Conservation (phyloP, 2,113 vertebrate species). For the Ellobius talpinus region DNA sequence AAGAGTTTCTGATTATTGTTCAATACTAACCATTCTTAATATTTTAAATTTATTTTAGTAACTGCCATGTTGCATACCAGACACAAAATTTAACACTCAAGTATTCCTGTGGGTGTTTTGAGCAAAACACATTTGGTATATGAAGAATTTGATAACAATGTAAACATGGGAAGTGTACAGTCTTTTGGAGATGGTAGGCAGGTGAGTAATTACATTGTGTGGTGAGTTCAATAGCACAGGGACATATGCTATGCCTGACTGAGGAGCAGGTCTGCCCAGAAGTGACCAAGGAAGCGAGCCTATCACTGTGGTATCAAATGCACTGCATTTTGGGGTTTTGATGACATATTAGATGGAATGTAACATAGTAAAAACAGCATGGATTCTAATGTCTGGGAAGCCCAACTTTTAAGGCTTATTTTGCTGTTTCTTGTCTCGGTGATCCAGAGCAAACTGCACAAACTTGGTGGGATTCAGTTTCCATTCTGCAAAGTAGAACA, state of each 20-base stretch:
- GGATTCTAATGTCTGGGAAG: background rate
- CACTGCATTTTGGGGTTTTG: background rate
- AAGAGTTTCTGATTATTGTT: background rate
- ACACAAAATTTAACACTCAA: background rate
- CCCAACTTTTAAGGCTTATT: background rate
- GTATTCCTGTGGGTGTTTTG: background rate
- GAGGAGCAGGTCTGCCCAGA: background rate
- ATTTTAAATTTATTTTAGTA: background rate
- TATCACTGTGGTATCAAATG: background rate
- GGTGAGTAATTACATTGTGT: background rate
- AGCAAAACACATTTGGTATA: background rate
- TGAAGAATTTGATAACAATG: background rate
- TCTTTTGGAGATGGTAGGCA: background rate
- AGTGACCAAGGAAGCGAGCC: accelerated
- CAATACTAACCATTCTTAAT: background rate
- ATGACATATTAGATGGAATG: background rate
- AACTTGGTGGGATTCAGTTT: background rate
- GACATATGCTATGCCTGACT: background rate
- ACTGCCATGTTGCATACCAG: background rate
- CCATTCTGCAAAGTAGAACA: background rate
- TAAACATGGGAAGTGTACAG: background rate
- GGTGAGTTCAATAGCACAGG: background rate
- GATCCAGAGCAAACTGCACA: background rate
- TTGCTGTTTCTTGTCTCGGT: background rate
- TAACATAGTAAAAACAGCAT: background rate